Conservation (phyloP, 2,797 vertebrate genomes). For the Chelmon rostratus region DNA sequence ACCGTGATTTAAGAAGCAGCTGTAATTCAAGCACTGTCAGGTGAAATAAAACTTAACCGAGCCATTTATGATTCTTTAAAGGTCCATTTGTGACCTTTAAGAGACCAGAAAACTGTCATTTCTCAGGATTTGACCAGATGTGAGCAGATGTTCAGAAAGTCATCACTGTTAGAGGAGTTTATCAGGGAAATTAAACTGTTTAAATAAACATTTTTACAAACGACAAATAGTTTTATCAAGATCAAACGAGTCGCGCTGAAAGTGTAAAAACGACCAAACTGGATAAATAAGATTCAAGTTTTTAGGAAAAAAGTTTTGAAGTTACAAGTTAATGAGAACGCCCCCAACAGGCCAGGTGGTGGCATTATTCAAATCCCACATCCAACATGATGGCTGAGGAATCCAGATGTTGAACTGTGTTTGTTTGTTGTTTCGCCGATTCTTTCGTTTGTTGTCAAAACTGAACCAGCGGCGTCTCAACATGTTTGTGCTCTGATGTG, state of each 20-base stretch:
- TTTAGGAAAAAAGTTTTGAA: too few species aligned
- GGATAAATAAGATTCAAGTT: background rate
- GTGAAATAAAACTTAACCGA: background rate
- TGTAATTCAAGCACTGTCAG: background rate
- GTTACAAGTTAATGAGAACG: background rate
- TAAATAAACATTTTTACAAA: background rate
- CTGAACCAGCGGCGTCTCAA: background rate
- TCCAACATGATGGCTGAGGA: background rate
- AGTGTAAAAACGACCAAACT: background rate
- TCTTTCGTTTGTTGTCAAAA: background rate
- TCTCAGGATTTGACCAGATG: background rate
- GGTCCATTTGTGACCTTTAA: background rate
- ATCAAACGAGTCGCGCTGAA: background rate
- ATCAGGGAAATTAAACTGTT: background rate
- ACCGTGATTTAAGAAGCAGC: conserved; percentile 22
- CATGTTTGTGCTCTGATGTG: too few species aligned
- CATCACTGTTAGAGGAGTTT: background rate
- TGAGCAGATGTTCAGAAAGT: background rate
- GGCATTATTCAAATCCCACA: background rate
- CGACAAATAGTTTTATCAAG: background rate
- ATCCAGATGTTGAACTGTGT: accelerated
- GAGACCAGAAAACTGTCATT: background rate
- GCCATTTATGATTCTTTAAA: background rate
- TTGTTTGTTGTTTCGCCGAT: background rate
- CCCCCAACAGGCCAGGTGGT: background rate